phyloP scores from a whole-genome alignment of 2,888 invertebrate genomes.

The Chloroclysta siterata region DNA sequence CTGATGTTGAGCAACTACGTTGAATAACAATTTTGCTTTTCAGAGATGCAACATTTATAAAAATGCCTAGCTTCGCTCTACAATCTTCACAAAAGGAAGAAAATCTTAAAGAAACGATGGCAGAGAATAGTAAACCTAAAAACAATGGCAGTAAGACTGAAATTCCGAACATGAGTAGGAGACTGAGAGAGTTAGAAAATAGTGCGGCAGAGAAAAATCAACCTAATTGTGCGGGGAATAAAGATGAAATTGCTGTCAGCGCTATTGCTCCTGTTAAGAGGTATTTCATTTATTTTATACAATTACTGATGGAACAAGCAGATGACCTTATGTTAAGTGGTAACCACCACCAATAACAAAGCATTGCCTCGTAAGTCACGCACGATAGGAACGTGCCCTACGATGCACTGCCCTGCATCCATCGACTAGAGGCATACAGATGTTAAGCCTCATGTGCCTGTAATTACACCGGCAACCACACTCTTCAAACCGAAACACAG shows the following conservation, averaged over 20 bases:
- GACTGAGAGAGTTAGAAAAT: not conserved
- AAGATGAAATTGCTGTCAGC: not conserved
- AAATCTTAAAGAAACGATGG: not conserved
- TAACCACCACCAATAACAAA: too few relatives aligned
- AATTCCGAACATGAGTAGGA: not conserved
- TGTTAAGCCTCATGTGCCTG: too few relatives aligned
- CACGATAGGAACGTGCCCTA: too few relatives aligned
- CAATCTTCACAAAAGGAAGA: not conserved
- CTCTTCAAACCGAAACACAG: too few relatives aligned
- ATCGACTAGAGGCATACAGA: too few relatives aligned
- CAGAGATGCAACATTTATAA: slow-evolving; percentile 13
- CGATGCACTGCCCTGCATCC: too few relatives aligned
- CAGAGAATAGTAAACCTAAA: slow-evolving; percentile 7
- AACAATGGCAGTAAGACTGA: not conserved
- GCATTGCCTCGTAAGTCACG: too few relatives aligned
- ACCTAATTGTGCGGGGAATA: not conserved
- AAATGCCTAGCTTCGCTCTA: not conserved
- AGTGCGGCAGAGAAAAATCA: not conserved
- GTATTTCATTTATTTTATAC: not conserved
- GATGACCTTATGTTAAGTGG: too few relatives aligned
- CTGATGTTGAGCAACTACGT: not conserved
- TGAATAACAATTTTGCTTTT: not conserved
- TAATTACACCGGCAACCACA: too few relatives aligned
- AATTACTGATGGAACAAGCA: too few relatives aligned
- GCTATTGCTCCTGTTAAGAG: not conserved